Base-by-base conservation (phyloP, 2,797 vertebrate species). In the Tolypeutes matacus region DNA sequence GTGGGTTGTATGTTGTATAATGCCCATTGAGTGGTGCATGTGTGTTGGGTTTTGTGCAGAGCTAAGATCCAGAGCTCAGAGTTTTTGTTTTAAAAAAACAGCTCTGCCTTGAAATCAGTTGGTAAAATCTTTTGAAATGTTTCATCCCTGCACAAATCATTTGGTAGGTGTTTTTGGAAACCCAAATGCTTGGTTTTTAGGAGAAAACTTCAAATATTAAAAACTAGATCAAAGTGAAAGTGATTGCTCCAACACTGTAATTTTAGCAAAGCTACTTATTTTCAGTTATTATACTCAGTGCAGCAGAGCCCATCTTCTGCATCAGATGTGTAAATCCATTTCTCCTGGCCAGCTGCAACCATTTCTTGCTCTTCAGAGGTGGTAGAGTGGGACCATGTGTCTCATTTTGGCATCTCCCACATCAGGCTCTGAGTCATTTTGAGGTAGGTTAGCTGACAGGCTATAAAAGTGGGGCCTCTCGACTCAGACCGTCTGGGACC, bases 71-170 rank as follows among this genome's bases (percentile, higher is more conserved):
- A 70, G 64, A 39, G 34, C 10, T 86, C 58, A 85, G 46, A 62
- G 25, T 25, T 85, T 73, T 94, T 82, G 27, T 65, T 89, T 82
- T 85, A 85, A 76, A 85, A 76, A 80, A 62, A 18, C 53, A 53
- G 80, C n/a, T 70, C n/a, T 65, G 49, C 56, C 17, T 46, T 81
- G 88, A 90, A 42, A 64, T 87, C 27, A 87, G 23, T 89, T 77
- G 25, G 17, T 62, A 95, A 91, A 60, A 13, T 65, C 36, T 96
- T 94, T 80, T 78, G 20, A 72, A 85, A 85, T 81, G 31, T 94
- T 95, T 96, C 12, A 36, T 73, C n/a, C 89, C n/a, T 8, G 31
- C 64, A 93, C 69, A 96, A 76, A 78, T 86, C 56, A 82, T 82
- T 94, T 92, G 42, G 58, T 82, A 67, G 9, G 15, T 92, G 21